A percentile compares a stretch with the other conserved stretches of the same genome.
Evolutionary conservation across 1,140 invertebrate genomes (phyloP).

Genomic region (Neodiprion lecontei): DNA sequence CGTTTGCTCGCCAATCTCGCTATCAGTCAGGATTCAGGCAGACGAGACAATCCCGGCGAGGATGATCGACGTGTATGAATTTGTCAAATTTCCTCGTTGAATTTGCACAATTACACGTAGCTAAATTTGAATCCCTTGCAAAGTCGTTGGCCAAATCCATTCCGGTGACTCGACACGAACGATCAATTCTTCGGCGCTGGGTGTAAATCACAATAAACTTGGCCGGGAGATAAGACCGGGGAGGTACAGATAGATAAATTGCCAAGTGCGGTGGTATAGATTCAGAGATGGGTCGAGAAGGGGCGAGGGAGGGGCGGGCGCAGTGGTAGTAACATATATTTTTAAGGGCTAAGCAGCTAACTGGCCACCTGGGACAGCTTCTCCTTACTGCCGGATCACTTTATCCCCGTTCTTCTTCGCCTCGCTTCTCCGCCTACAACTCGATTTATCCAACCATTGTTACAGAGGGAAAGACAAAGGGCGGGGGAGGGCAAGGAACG

Average conservation of each 20-base stretch:
- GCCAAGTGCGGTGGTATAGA: slow-evolving; percentile 11
- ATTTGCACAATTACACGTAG: too few species aligned
- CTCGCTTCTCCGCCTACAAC: slow-evolving; percentile 30
- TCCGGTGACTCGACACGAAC: slow-evolving; percentile 24
- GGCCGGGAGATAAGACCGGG: neutral
- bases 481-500: slow-evolving; percentile 15
- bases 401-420: slow-evolving; percentile 37
- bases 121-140: too few species aligned
- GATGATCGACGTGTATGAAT: too few species aligned
- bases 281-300: slow-evolving; percentile 11
- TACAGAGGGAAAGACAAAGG: slow-evolving; percentile 19
- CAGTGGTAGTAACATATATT: slow-evolving; percentile 30
- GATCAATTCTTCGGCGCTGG: slow-evolving; percentile 24
- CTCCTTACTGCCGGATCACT: slow-evolving; percentile 34
- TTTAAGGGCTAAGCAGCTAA: slow-evolving; percentile 40
- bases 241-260: slow-evolving; percentile 21
- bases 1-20: slow-evolving; percentile 37
- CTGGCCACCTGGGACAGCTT: slow-evolving; percentile 36
- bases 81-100: too few species aligned
- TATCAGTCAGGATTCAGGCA: too few species aligned
- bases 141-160: too few species aligned
- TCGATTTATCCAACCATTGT: slow-evolving; percentile 44
- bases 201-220: slow-evolving; percentile 35
- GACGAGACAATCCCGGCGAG: too few species aligned
- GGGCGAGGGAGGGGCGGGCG: slow-evolving; percentile 3